phyloP scores from a whole-genome alignment of 2,888 invertebrate genomes.

The Ischnus inquisitorius region DNA sequence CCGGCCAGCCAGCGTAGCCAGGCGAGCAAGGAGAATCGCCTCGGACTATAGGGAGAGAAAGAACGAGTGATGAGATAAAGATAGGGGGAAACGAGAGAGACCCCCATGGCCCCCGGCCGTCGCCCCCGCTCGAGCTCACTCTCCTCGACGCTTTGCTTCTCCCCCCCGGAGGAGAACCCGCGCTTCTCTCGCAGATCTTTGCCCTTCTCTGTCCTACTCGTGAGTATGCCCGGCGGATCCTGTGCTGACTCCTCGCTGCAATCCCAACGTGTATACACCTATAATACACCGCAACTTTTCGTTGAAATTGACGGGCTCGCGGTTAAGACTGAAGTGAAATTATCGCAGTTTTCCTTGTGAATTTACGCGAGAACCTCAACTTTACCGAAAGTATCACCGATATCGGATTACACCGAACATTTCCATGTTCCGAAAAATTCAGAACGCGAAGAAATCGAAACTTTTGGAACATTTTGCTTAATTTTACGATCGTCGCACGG shows the following conservation, averaged over 20 bases:
- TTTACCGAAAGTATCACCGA: no score
- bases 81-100: slow-evolving; percentile 38
- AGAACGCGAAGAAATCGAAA: no score
- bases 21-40: slow-evolving; percentile 50
- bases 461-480: no score
- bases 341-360: no score
- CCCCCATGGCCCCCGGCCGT: slow-evolving; percentile 60
- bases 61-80: slow-evolving; percentile 50
- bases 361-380: no score
- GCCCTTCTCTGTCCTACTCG: slow-evolving; percentile 22
- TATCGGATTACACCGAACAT: no score
- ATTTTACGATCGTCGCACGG: no score
- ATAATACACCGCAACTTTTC: neutral
- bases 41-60: slow-evolving; percentile 60
- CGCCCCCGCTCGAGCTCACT: slow-evolving; percentile 50
- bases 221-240: slow-evolving; percentile 41
- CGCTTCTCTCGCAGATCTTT: slow-evolving; percentile 14
- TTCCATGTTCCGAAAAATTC: no score
- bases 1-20: slow-evolving; percentile 11
- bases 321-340: no score
- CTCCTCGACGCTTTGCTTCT: slow-evolving; percentile 50
- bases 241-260: slow-evolving; percentile 34
- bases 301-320: neutral
- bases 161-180: slow-evolving; percentile 38
- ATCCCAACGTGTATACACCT: slow-evolving; percentile 18